These are phyloP conservation scores for Drosophila obscura DNA, from an alignment of 1,140 invertebrate genomes.

Conservation along the genomic window DNA sequence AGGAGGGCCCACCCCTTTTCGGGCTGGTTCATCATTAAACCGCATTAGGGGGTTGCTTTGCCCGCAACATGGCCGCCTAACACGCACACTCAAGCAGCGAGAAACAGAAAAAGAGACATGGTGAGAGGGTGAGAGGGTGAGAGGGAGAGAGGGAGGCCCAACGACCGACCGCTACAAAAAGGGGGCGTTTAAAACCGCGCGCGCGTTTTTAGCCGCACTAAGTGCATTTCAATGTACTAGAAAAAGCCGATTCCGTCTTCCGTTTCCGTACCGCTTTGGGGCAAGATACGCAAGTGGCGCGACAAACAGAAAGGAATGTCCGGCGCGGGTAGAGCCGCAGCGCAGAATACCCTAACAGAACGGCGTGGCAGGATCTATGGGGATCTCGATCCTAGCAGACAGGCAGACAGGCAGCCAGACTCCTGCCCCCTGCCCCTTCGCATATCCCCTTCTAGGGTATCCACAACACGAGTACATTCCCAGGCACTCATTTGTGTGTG, in stretches of 20 bases:
- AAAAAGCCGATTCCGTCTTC: slow-evolving; percentile 32
- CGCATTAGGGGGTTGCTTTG: slow-evolving; percentile 49
- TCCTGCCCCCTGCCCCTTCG: too few relatives aligned
- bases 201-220: slow-evolving; percentile 62
- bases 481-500: too few relatives aligned
- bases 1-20: slow-evolving; percentile 27
- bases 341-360: too few relatives aligned
- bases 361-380: too few relatives aligned
- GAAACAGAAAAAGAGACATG: background rate
- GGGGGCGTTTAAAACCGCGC: slow-evolving; percentile 71
- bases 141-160: background rate
- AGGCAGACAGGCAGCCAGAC: too few relatives aligned
- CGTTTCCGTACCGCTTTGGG: slow-evolving; percentile 28
- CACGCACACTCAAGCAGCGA: slow-evolving; percentile 47
- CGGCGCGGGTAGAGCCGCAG: background rate
- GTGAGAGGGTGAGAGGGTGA: background rate
- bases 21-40: slow-evolving; percentile 16
- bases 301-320: slow-evolving; percentile 9
- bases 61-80: slow-evolving; percentile 55
- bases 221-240: slow-evolving; percentile 76
- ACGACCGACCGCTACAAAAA: background rate
- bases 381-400: too few relatives aligned
- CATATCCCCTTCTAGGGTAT: too few relatives aligned
- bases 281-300: background rate
- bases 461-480: too few relatives aligned